Evolutionary conservation across 2,888 invertebrate genomes (phyloP).

Genomic region (Plagodis dolabraria): DNA sequence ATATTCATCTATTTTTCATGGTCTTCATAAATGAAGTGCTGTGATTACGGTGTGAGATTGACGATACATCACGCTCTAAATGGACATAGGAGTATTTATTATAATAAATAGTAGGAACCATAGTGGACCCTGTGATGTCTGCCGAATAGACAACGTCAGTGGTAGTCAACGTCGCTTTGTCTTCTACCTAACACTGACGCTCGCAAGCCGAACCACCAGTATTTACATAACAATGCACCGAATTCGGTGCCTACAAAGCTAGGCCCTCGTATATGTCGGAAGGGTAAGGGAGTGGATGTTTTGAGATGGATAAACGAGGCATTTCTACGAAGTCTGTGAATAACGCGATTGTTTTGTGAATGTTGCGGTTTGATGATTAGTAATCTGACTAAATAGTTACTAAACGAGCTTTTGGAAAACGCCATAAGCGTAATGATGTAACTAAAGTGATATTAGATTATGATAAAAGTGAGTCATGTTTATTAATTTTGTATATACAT

Average conservation of each 20-base stretch:
- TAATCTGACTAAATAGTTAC: no score
- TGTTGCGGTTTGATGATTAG: no score
- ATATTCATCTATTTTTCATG: no score
- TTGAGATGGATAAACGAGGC: slow-evolving; percentile 23
- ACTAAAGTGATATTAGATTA: no score
- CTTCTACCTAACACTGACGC: slow-evolving; percentile 68
- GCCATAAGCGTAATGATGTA: not conserved
- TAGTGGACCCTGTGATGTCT: slow-evolving; percentile 66
- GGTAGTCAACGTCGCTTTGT: slow-evolving; percentile 81
- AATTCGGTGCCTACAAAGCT: slow-evolving; percentile 69
- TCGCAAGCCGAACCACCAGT: slow-evolving; percentile 74
- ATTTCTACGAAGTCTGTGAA: slow-evolving; percentile 3
- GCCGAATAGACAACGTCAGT: slow-evolving; percentile 72
- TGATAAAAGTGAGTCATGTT: no score
- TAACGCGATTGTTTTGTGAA: slow-evolving; percentile 11
- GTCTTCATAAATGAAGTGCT: no score
- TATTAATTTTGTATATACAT: no score
- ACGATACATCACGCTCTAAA: no score
- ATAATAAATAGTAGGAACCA: slow-evolving; percentile 38
- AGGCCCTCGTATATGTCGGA: slow-evolving; percentile 29
- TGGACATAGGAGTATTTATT: not conserved
- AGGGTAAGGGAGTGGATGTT: slow-evolving; percentile 20
- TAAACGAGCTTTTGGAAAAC: no score
- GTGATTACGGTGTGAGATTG: no score
- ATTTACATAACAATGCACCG: slow-evolving; percentile 82